phyloP scores from a whole-genome alignment of 2,797 vertebrate species.

The Caiman crocodilus region DNA sequence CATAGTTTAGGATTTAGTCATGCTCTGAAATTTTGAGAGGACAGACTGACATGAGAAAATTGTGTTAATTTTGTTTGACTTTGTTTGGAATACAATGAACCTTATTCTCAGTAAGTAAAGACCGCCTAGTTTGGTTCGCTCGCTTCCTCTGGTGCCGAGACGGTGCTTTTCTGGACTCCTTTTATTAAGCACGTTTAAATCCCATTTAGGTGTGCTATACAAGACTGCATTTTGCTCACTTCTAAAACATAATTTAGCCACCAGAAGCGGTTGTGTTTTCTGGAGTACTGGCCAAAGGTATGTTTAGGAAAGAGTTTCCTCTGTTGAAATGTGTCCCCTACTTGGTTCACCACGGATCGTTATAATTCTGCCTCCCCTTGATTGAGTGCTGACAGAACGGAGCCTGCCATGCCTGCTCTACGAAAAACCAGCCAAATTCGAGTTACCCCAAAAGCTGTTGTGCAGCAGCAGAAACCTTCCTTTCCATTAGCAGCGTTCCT shows the following conservation, averaged over 20 bases:
- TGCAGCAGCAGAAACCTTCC: too few species aligned
- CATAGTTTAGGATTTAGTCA: not conserved
- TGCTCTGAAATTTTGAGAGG: not conserved
- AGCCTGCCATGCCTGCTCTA: not conserved
- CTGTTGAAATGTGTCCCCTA: not conserved
- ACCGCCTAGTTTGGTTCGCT: fast-evolving
- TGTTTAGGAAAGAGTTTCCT: not conserved
- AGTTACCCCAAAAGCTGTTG: too few species aligned
- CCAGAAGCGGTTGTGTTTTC: fast-evolving
- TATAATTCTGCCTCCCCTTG: not conserved
- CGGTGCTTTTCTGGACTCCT: not conserved
- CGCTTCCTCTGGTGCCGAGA: not conserved
- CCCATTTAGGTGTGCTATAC: too few species aligned
- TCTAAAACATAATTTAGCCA: not conserved
- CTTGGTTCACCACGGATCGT: not conserved
- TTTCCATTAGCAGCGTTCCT: too few species aligned
- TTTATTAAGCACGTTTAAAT: fast-evolving
- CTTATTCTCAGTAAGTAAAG: not conserved
- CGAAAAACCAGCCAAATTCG: too few species aligned
- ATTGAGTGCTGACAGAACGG: too few species aligned
- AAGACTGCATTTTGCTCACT: too few species aligned
- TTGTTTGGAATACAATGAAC: not conserved
- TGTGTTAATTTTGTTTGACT: not conserved
- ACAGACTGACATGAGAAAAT: not conserved
- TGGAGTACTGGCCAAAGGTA: not conserved